phyloP scores from a whole-genome alignment of 2,113 vertebrate species.

The Sapayoa aenigma region DNA sequence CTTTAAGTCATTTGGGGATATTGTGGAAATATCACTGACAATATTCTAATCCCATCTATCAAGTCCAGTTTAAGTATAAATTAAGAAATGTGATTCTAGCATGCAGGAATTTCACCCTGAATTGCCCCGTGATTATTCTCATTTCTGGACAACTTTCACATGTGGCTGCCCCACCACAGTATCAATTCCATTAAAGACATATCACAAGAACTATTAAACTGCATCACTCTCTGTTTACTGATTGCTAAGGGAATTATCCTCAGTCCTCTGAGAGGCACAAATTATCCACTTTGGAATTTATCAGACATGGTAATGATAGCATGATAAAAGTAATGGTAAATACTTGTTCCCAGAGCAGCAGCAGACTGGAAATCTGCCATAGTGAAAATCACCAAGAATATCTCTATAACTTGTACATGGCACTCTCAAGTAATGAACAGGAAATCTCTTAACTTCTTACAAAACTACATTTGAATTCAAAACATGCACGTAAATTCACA shows the following conservation, averaged over 20 bases:
- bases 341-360: background rate
- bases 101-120: background rate
- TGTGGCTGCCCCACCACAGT: background rate
- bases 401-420: background rate
- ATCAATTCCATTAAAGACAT: background rate
- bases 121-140: background rate
- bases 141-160: background rate
- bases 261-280: background rate
- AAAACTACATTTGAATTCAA: background rate
- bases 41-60: background rate
- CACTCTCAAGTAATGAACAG: background rate
- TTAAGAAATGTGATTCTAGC: background rate
- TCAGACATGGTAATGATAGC: background rate
- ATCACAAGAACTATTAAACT: background rate
- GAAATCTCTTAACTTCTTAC: background rate
- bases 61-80: background rate
- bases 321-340: conserved; percentile 4
- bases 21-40: background rate
- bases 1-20: background rate
- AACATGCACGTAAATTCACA: background rate
- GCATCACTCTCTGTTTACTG: background rate
- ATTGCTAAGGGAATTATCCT: background rate
- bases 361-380: background rate
- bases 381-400: background rate
- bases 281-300: background rate